Evolutionary conservation across 2,113 vertebrate genomes (phyloP), one percentile per base, ranked within the genome.

Genomic region (Hippopotamus amphibius): DNA sequence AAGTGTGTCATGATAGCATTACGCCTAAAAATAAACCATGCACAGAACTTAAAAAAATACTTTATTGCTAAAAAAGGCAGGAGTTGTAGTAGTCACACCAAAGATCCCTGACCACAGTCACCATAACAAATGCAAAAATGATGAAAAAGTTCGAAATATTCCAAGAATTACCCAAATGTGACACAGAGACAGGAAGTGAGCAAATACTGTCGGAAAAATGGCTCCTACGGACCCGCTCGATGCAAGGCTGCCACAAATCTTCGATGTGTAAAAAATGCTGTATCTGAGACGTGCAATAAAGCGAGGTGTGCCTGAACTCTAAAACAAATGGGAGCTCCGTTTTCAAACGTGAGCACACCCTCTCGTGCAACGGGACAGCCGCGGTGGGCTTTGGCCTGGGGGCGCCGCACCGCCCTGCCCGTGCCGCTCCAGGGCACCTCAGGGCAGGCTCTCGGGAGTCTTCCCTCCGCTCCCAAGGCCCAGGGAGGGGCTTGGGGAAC

Each of bases 281-380:
- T 22, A 33, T 30, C 50, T 48, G 19, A 77, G 74, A 33, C n/a
- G 30, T 7, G 17, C 30, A 4, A 7, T n/a, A 13, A n/a, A 21
- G 22, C 21, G 10, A 53, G 48, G 33, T 2, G 48, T 19, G 12
- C 30, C 48, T n/a, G 76, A n/a, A 53, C 21, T 53, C 76, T 22
- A 22, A 79, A 22, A 17, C 37, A 81, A 74, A 17, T 1, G 10
- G 24, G 30, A 53, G 43, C 33, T n/a, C 30, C 7, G 1, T 46
- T 21, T 63, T 65, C 43, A 43, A n/a, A 46, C 4, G 6, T 5
- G n/a, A 61, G 15, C 9, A 11, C 6, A 30, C 33, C 28, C 48
- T 13, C 12, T 33, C 11, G 1, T 0, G 3, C 22, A 4, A 14
- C 0, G 2, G 30, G 24, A n/a, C 1, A 6, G 50, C 61, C 28